Base-by-base conservation (phyloP, 2,113 vertebrate species). In the Progne subis region DNA sequence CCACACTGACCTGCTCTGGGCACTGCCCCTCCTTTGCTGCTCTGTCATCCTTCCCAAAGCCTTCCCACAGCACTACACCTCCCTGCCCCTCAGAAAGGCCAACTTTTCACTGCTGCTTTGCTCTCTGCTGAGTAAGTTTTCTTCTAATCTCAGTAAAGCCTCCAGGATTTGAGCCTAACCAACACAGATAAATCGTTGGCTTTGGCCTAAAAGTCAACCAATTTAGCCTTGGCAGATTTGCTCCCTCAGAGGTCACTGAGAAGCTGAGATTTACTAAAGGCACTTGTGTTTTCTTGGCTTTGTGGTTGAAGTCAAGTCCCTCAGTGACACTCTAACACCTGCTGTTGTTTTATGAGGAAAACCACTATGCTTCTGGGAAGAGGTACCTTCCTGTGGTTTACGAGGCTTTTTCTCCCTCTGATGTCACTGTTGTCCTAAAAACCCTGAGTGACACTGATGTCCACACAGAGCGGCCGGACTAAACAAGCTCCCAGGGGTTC, bases 191-290 rank as follows among this genome's bases (percentile, higher is more conserved):
- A 95, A 94, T 96, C 76, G 57, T 68, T 94, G 68, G 52, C 86
- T 92, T 93, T 90, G 86, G 80, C 68, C 86, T 94, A 87, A 64
- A 93, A 94, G 64, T 81, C 92, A 90, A 86, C 64, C 79, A 80
- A 83, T 94, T 95, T 60, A 92, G 70, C 75, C 75, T 86, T 92
- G 92, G 85, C 92, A 86, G 79, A 92, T 94, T 64, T 90, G 85
- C 71, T 94, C 68, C 0, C 0, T 86, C 92, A 95, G 94, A 95
- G 93, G 93, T 96, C 95, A 93, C 90, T 4, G 68, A 49, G 88
- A 93, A 81, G 82, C 52, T 4, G 67, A 89, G 89, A 83, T 93
- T 92, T 94, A 92, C 67, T 68, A 26, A 95, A 91, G 82, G 70
- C 85, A 90, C 34, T 95, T 83, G 76, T 37, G 53, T 78, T 90